Base-by-base conservation (phyloP, 2,113 vertebrate genomes). In the Gavia stellata region DNA sequence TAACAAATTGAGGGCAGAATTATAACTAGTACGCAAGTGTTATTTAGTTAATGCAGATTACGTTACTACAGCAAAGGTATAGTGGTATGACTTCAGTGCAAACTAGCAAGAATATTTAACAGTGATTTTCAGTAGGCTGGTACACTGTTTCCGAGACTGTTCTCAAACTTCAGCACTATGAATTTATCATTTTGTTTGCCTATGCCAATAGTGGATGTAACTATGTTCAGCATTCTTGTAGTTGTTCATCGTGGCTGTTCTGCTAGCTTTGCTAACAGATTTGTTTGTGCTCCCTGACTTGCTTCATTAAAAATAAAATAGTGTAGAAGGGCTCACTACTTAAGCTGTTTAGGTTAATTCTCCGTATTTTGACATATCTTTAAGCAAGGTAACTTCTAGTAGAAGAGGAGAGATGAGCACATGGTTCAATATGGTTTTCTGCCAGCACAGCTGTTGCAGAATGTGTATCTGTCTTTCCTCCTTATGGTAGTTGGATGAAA, bases 401-500 rank as follows among this genome's bases (percentile, higher is more conserved):
- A 44, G 79, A 79, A 42, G 73, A 87, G n/a, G 38, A 90, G 55
- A 59, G 68, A 70, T 86, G 82, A 95, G 47, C 93, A 86, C 68
- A 52, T 92, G 86, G 68, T 91, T 95, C 86, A 91, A 2, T 63
- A 86, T 59, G 52, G 20, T 53, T 74, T 90, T 88, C 82, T 96
- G 86, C 91, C 91, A 94, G 88, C 89, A 79, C 95, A 96, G 91
- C 91, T 97, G 95, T 91, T 95, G 91, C 59, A 84, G 91, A 78
- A 63, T 89, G 83, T 59, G n/a, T 72, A 33, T 94, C 63, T 94
- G 71, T 77, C 85, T 95, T 88, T 90, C 55, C 56, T 90, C 95
- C 82, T 93, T 96, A 86, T 74, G 86, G 71, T 49, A 63, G 55
- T 42, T 73, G 86, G 72, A 70, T 84, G 63, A 96, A 90, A 92